Conservation (phyloP, 2,888 invertebrate genomes). For the Campopleginae sp. region DNA sequence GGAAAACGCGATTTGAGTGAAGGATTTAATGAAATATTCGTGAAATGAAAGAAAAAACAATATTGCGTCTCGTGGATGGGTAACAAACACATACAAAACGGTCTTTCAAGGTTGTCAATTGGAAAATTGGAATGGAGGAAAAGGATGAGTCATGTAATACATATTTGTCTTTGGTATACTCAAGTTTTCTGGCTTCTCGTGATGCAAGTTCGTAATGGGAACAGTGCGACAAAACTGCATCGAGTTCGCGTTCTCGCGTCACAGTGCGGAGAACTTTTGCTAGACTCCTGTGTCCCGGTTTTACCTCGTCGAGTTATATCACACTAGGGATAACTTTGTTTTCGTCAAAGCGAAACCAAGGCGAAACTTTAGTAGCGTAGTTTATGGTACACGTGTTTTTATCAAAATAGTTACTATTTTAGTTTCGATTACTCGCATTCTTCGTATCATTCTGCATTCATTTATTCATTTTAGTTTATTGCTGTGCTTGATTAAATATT, state of each 20-base stretch:
- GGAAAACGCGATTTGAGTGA: background rate
- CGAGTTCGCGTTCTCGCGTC: conserved; percentile 13
- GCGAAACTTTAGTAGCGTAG: background rate
- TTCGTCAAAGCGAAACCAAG: conserved; percentile 1
- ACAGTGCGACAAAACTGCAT: conserved; percentile 28
- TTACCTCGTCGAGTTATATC: background rate
- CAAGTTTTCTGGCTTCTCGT: background rate
- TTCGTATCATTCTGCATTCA: background rate
- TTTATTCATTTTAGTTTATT: background rate
- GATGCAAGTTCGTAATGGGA: conserved; percentile 32
- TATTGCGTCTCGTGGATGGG: background rate
- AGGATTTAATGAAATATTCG: background rate
- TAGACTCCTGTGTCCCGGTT: conserved; percentile 1
- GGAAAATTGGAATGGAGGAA: conserved; percentile 1
- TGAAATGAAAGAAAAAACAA: background rate
- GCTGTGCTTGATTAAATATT: too few relatives aligned
- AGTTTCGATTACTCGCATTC: background rate
- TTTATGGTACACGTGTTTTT: background rate
- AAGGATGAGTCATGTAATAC: background rate
- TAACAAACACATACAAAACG: background rate
- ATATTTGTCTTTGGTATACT: background rate
- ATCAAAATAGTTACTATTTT: background rate
- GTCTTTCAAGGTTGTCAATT: background rate
- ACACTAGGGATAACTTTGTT: background rate
- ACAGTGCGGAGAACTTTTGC: conserved; percentile 12